A percentile compares a stretch with the other conserved stretches of the same genome.
phyloP scores from a whole-genome alignment of 1,140 invertebrate species.

The Campoletis sonorensis region DNA sequence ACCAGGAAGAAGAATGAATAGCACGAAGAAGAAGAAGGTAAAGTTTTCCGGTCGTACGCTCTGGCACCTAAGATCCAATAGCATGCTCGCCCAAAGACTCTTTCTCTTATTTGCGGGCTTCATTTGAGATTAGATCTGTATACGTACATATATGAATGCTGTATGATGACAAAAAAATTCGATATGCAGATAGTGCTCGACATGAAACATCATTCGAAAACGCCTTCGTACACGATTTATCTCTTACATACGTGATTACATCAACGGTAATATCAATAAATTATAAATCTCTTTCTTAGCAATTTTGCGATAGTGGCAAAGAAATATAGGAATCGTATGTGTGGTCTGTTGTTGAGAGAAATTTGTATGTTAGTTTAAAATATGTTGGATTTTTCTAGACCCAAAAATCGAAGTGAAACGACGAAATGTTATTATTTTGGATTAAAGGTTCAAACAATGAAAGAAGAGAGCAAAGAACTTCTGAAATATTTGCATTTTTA shows the following conservation, averaged over 20 bases:
- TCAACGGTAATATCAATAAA: slow-evolving; percentile 36
- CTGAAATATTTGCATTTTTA: too few species aligned
- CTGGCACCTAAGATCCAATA: slow-evolving; percentile 25
- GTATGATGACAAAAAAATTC: slow-evolving; percentile 10
- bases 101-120: not conserved
- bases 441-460: too few species aligned
- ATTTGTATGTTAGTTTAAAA: too few species aligned
- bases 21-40: slow-evolving; percentile 17
- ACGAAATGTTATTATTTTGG: too few species aligned
- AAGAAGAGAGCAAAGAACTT: too few species aligned
- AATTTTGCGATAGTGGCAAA: slow-evolving; percentile 1
- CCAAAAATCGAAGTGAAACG: too few species aligned
- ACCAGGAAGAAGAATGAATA: slow-evolving; percentile 20
- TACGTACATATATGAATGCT: slow-evolving; percentile 25
- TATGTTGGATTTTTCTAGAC: too few species aligned
- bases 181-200: slow-evolving; percentile 36
- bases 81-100: not conserved
- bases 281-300: slow-evolving; percentile 16
- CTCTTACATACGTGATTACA: slow-evolving; percentile 30
- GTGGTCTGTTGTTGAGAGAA: not conserved
- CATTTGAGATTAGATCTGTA: slow-evolving; percentile 39
- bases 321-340: not conserved
- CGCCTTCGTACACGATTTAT: slow-evolving; percentile 42
- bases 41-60: slow-evolving; percentile 32
- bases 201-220: slow-evolving; percentile 45